Conservation (phyloP, 2,113 vertebrate species). For the crab-eating macaque (Macaca fascicularis) region DNA sequence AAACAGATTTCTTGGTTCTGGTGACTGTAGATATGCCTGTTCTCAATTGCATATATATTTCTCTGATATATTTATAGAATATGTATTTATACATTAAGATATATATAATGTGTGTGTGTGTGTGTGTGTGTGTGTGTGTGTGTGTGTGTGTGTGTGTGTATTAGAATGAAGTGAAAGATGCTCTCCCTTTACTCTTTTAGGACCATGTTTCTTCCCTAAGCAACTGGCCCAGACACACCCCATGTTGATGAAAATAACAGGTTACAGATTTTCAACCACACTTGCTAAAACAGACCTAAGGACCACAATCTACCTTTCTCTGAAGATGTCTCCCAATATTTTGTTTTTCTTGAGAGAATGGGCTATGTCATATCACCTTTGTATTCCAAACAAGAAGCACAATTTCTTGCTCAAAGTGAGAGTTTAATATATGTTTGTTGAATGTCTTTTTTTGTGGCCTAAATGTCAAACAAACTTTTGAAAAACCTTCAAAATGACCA, state of each 20-base stretch:
- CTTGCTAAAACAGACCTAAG: neutral
- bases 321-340: neutral
- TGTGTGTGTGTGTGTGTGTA: rapidly evolving
- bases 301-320: neutral
- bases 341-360: neutral
- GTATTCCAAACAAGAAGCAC: neutral
- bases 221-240: neutral
- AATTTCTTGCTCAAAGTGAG: neutral
- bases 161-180: neutral
- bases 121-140: too few relatives aligned
- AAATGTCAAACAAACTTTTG: neutral
- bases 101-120: too few relatives aligned
- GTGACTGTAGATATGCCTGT: neutral
- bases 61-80: neutral
- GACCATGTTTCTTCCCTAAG: neutral
- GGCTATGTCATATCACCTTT: neutral
- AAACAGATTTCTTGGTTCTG: neutral
- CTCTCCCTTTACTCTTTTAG: rapidly evolving
- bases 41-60: neutral
- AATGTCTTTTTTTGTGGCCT: neutral
- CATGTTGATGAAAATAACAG: neutral
- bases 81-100: neutral
- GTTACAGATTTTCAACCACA: neutral
- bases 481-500: neutral
- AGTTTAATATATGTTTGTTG: neutral